A percentile compares a stretch with the other conserved stretches of the same genome.
Conservation (phyloP, 2,888 invertebrate genomes). For the Nomada fabriciana region DNA sequence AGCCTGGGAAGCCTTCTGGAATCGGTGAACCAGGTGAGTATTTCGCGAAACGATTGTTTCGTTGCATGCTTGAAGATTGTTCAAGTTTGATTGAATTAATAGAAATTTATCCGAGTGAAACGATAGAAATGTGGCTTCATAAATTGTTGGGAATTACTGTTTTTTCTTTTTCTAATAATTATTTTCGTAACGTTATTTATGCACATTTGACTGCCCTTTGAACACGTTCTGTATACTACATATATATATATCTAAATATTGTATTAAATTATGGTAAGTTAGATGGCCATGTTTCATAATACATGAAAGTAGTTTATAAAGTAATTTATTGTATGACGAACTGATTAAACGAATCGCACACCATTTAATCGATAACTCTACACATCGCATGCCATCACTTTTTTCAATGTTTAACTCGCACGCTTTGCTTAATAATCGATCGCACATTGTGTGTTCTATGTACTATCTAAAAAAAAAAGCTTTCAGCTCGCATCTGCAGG, state of each 20-base stretch:
- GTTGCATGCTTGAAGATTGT: constrained; percentile 27
- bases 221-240: no score
- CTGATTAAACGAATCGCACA: no score
- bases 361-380: constrained; percentile 6
- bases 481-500: constrained; percentile 23
- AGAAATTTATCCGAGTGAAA: background rate
- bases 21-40: constrained; percentile 82
- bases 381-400: constrained; percentile 36
- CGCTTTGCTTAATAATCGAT: constrained; percentile 23
- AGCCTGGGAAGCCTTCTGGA: constrained; percentile 82
- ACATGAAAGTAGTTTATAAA: no score
- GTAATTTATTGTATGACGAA: no score
- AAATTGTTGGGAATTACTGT: no score
- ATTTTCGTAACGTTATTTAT: background rate
- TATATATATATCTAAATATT: no score
- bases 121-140: background rate
- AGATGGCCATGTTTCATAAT: no score
- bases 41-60: background rate
- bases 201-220: background rate
- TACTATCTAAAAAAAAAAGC: constrained; percentile 8
- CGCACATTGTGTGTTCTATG: constrained; percentile 3
- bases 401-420: background rate
- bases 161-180: background rate
- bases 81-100: background rate
- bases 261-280: no score